Percentiles rank a stretch among this genome's conserved stretches.
Conservation (phyloP, 2,113 vertebrate species). For the rat (Rattus norvegicus) region DNA sequence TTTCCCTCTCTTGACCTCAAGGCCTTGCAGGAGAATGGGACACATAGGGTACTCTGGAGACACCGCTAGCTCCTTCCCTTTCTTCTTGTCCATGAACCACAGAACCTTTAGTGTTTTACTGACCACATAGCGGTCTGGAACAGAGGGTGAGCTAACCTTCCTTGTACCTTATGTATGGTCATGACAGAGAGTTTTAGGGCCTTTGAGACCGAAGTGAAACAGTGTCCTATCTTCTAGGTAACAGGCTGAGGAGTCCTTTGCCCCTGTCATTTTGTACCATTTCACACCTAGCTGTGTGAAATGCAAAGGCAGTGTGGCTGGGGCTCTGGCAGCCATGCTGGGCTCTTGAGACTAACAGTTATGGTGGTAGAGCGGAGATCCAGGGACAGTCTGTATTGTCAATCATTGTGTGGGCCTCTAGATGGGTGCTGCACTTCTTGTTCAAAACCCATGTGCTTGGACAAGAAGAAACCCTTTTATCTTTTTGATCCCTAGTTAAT, state of each 20-base stretch:
- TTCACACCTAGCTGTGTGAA: background rate
- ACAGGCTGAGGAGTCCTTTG: background rate
- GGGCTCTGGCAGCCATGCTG: slow-evolving; percentile 34
- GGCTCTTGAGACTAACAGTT: background rate
- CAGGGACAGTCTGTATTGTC: background rate
- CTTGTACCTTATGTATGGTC: background rate
- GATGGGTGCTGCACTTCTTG: background rate
- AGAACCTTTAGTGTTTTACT: background rate
- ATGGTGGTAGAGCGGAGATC: background rate
- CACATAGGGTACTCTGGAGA: background rate
- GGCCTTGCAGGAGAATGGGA: background rate
- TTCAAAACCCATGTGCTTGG: background rate
- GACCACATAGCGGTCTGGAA: background rate
- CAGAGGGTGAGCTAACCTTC: background rate
- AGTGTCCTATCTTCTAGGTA: background rate
- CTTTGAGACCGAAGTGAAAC: background rate
- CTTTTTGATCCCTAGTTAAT: background rate
- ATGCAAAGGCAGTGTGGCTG: background rate
- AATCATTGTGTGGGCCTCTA: background rate
- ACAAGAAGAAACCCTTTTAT: background rate
- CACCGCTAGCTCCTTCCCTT: rapidly evolving
- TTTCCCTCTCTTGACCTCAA: background rate
- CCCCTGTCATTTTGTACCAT: background rate
- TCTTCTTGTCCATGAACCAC: background rate
- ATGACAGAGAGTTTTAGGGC: background rate